phyloP scores from a whole-genome alignment of 2,888 invertebrate genomes.

The Leptinotarsa juncta region DNA sequence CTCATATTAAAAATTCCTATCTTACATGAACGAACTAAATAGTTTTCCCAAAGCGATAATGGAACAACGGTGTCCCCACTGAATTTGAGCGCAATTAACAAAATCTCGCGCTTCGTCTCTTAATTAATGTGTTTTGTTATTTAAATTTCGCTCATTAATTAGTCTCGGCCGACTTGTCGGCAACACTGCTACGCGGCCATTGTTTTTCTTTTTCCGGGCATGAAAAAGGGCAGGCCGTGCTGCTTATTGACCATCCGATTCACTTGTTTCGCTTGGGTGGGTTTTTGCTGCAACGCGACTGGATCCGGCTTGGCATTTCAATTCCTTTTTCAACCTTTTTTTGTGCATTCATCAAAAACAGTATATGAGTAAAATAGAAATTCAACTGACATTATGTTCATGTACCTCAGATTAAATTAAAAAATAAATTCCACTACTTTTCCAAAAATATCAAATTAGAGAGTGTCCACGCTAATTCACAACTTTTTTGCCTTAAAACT shows the following conservation, averaged over 20 bases:
- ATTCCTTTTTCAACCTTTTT: not conserved
- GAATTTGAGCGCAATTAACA: constrained; percentile 36
- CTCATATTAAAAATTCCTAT: not conserved
- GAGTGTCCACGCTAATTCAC: too few relatives aligned
- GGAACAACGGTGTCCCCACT: constrained; percentile 25
- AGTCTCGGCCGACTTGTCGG: constrained; percentile 42
- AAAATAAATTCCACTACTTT: too few relatives aligned
- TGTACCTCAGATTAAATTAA: not conserved
- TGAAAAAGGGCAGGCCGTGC: constrained; percentile 12
- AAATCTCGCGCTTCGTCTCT: constrained; percentile 35
- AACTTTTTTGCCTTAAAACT: too few relatives aligned
- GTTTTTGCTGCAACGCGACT: not conserved
- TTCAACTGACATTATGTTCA: not conserved
- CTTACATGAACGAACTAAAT: constrained; percentile 1
- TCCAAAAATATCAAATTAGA: too few relatives aligned
- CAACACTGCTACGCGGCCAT: constrained; percentile 36
- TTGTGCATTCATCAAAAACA: not conserved
- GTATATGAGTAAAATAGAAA: not conserved
- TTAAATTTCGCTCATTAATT: constrained; percentile 50
- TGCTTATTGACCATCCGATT: constrained; percentile 21
- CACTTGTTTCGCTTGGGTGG: not conserved
- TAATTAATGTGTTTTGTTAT: constrained; percentile 51
- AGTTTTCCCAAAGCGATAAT: constrained; percentile 30
- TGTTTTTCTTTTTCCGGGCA: constrained; percentile 25
- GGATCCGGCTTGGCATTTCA: not conserved